Evolutionary conservation across 2,888 invertebrate genomes (phyloP), one percentile per base, ranked within the genome.

Genomic region (Eristalis tenax): DNA sequence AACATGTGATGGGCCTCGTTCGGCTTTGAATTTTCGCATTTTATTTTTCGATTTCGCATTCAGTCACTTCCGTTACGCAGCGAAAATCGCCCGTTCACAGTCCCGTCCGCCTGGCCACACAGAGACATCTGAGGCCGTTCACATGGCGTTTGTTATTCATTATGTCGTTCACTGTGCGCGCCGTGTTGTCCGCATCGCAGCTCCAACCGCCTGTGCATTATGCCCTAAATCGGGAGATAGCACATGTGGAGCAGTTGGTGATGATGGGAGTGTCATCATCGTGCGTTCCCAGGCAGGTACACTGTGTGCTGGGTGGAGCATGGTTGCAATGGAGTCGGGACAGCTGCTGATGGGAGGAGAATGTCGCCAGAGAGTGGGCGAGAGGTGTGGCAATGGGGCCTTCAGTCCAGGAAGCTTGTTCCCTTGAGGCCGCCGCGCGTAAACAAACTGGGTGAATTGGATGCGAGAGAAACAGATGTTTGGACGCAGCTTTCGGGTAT

Each of bases 51-150:
- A 50, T 50, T 50, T 50, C 50, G 83, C 69, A 83, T 83, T 61
- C 73, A 70, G 61, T 75, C 79, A 40, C 79, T 79, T 84, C 80
- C 83, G 80, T 80, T 75, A 75, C 83, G 83, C 83, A 84, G 74
- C 75, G 56, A 79, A 76, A 70, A 75, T 70, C 74, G n/a, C n/a
- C n/a, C n/a, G n/a, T n/a, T n/a, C n/a, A n/a, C n/a, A n/a, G n/a
- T n/a, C 50, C 18, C 18, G 18, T 50, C 18, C 18, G 8, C 59
- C 40, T 18, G n/a, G 43, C 74, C 63, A 50, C 32, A 28, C 18
- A 63, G 32, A 28, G 63, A 63, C 32, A 23, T 63, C 28, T 28
- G 32, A 18, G 50, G 50, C 50, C 18, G 18, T 50, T 50, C 50
- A 50, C 50, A 50, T 50, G 50, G 50, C 18, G 18, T 50, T 50